Percentiles rank a stretch among this genome's conserved stretches.
Evolutionary conservation across 2,888 invertebrate genomes (phyloP).

Genomic region (Aquatica leii): DNA sequence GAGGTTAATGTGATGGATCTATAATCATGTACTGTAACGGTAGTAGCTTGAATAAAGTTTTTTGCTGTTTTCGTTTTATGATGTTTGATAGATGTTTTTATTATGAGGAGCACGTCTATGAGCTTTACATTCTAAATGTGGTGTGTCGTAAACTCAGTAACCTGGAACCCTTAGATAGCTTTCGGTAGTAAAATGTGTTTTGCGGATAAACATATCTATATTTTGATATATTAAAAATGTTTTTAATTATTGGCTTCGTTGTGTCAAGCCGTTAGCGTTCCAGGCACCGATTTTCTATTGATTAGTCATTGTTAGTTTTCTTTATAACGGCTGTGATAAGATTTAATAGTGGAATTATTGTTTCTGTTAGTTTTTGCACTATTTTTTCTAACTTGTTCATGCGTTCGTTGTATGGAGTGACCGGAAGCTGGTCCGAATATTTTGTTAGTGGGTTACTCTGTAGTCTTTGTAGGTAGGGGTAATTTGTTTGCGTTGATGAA

Average conservation of each 20-base stretch:
- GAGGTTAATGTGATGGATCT: too few relatives aligned
- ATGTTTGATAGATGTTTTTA: not conserved
- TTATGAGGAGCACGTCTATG: not conserved
- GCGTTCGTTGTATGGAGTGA: too few relatives aligned
- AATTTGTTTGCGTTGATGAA: not conserved
- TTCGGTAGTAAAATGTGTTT: not conserved
- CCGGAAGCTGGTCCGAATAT: not conserved
- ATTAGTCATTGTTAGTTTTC: not conserved
- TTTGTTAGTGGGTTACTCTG: not conserved
- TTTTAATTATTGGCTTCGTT: constrained; percentile 4
- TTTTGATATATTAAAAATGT: constrained; percentile 1
- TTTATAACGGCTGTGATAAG: not conserved
- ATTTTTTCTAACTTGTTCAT: too few relatives aligned
- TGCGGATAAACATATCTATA: not conserved
- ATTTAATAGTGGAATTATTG: not conserved
- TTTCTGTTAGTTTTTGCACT: not conserved
- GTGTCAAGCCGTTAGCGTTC: constrained; percentile 20
- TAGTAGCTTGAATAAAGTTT: too few relatives aligned
- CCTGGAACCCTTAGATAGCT: constrained; percentile 2
- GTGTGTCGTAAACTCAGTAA: constrained; percentile 18
- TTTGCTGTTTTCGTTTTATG: constrained; percentile 3
- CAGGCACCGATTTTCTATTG: constrained; percentile 15
- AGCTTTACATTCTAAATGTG: constrained; percentile 8
- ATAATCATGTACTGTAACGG: too few relatives aligned
- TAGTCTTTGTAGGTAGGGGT: not conserved